Evolutionary conservation across 2,113 vertebrate genomes (phyloP).

Genomic region (Aix galericulata): DNA sequence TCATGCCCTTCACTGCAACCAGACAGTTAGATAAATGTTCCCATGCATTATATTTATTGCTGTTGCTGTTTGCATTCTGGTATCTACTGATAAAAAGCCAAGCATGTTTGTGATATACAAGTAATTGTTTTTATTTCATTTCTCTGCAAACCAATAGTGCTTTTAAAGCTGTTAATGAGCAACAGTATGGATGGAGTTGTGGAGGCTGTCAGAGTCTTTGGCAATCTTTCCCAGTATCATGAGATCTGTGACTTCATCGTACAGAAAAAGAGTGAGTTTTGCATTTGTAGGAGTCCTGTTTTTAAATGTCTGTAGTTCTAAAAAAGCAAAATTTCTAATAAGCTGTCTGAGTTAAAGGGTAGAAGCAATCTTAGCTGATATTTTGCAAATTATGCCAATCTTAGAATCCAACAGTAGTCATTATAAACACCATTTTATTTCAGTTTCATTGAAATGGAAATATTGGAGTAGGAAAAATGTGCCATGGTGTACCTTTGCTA

Average conservation of each 20-base stretch:
- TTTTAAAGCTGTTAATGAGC: constrained; percentile 81
- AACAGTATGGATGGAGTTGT: constrained; percentile 83
- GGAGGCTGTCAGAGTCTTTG: constrained; percentile 86
- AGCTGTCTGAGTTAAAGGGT: constrained; percentile 15
- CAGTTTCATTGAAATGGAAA: background rate
- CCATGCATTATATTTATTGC: background rate
- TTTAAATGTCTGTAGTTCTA: background rate
- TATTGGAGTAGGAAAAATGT: background rate
- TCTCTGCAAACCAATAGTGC: constrained; percentile 71
- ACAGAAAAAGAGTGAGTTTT: constrained; percentile 79
- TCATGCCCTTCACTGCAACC: background rate
- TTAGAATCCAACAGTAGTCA: background rate
- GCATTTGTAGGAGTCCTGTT: background rate
- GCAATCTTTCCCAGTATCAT: constrained; percentile 84
- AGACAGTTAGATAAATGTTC: background rate
- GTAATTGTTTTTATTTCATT: constrained; percentile 27
- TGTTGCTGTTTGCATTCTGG: background rate
- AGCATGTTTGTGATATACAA: background rate
- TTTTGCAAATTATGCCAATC: background rate
- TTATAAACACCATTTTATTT: background rate
- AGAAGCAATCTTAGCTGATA: background rate
- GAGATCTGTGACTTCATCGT: constrained; percentile 85
- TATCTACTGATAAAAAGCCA: background rate
- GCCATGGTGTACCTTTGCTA: background rate
- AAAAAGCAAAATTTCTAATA: constrained; percentile 18